These are phyloP conservation scores for Coleophora flavipennella DNA, from an alignment of 2,888 invertebrate genomes.

Conservation along the genomic window DNA sequence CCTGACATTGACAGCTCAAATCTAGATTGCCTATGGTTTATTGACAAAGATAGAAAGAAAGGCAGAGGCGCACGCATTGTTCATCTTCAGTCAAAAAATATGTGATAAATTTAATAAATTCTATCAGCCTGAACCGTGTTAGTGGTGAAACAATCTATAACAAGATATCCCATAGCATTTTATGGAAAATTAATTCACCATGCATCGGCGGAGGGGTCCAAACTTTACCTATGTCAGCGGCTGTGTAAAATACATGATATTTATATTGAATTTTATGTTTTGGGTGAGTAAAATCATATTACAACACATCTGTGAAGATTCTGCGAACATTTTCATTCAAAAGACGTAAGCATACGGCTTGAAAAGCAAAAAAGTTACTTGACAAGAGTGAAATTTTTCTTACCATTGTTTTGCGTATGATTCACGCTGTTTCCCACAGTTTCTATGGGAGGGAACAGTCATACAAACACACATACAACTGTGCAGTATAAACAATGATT, in stretches of 20 bases:
- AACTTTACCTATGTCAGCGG: constrained; percentile 88
- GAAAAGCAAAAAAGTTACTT: too few relatives aligned
- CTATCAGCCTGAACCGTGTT: too few relatives aligned
- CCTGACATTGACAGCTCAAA: not conserved
- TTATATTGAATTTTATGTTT: constrained; percentile 89
- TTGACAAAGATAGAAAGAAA: constrained; percentile 16
- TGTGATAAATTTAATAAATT: constrained; percentile 9
- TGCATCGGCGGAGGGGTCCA: constrained; percentile 76
- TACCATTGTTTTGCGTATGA: constrained; percentile 19
- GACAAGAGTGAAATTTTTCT: not conserved
- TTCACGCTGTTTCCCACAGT: constrained; percentile 24
- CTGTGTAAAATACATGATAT: constrained; percentile 92
- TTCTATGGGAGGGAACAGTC: constrained; percentile 12
- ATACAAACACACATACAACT: constrained; percentile 5
- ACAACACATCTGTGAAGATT: not conserved
- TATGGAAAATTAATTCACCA: constrained; percentile 33
- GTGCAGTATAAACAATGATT: constrained; percentile 8
- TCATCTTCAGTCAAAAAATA: constrained; percentile 15
- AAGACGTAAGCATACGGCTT: not conserved
- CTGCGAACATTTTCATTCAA: constrained; percentile 4
- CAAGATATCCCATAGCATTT: constrained; percentile 1
- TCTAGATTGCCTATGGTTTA: constrained; percentile 2
- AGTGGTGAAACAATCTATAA: not conserved
- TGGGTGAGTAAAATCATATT: constrained; percentile 78
- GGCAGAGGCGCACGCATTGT: constrained; percentile 13